These are phyloP conservation scores for Mastacembelus armatus DNA, from an alignment of 2,797 vertebrate species.

Conservation along the genomic window DNA sequence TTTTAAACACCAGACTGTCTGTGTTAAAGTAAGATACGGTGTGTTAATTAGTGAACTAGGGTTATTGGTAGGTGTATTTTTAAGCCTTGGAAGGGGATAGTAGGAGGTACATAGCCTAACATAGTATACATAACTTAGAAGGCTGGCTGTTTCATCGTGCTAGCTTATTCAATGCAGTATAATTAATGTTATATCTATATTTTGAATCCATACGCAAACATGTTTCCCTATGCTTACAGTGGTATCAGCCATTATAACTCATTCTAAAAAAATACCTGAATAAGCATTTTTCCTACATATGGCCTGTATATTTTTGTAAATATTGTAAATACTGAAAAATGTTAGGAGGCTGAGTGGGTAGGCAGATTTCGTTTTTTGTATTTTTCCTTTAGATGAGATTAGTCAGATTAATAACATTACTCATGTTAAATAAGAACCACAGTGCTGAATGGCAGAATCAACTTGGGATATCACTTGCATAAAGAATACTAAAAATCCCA, in stretches of 20 bases:
- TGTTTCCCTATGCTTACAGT: no score
- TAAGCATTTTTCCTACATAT: slow-evolving; percentile 18
- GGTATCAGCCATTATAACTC: neutral
- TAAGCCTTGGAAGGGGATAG: no score
- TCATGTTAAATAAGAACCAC: slow-evolving; percentile 2
- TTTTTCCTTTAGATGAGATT: slow-evolving; percentile 2
- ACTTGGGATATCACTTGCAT: neutral
- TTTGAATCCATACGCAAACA: neutral
- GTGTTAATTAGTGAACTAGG: neutral
- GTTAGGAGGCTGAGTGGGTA: slow-evolving; percentile 14
- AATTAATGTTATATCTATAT: neutral
- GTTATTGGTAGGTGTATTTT: neutral
- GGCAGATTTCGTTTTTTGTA: slow-evolving; percentile 20
- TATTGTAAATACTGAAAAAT: slow-evolving; percentile 75
- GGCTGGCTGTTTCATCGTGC: no score
- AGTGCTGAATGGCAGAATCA: neutral
- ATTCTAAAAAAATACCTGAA: neutral
- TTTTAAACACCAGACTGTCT: no score
- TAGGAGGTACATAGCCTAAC: neutral
- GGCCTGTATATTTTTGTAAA: slow-evolving; percentile 78
- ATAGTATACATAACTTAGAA: neutral
- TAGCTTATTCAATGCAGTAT: no score
- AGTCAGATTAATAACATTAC: neutral
- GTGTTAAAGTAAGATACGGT: no score
- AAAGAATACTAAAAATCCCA: no score